A percentile compares a stretch with the other conserved stretches of the same genome.
These are phyloP conservation scores for Sarcophaga rosellei DNA, from an alignment of 2,888 invertebrate genomes.

Conservation along the genomic window DNA sequence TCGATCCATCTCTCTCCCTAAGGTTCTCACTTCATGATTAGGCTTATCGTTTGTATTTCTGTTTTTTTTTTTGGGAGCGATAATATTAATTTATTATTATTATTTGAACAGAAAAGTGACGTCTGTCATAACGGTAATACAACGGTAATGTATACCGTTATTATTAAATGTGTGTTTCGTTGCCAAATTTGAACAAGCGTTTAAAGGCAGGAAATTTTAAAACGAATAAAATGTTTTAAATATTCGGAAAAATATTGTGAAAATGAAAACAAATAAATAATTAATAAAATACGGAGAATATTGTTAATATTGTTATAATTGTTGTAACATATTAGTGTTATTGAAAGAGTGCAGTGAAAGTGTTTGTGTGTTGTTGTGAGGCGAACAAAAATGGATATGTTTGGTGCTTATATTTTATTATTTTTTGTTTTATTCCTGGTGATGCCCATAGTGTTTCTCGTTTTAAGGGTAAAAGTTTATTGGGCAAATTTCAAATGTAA, in stretches of 20 bases:
- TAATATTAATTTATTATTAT: constrained; percentile 21
- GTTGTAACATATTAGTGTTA: background rate
- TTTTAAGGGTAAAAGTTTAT: constrained; percentile 43
- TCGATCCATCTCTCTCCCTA: no score
- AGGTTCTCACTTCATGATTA: no score
- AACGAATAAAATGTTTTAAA: background rate
- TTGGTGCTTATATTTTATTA: constrained; percentile 34
- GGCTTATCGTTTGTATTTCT: background rate
- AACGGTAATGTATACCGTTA: background rate
- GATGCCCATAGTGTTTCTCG: constrained; percentile 39
- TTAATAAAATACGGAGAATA: background rate
- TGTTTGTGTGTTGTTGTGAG: background rate
- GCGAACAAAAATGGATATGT: constrained; percentile 33
- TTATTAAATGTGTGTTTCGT: constrained; percentile 10
- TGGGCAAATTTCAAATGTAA: background rate
- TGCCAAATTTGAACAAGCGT: constrained; percentile 7
- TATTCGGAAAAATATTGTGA: background rate
- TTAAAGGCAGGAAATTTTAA: background rate
- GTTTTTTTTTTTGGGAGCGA: background rate
- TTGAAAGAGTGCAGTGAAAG: background rate
- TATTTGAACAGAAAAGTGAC: constrained; percentile 11
- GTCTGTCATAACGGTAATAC: constrained; percentile 5
- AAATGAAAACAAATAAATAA: background rate
- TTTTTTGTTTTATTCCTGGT: constrained; percentile 47
- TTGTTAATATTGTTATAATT: background rate